Conservation (phyloP, 2,113 vertebrate species). For the Thryonomys swinderianus region DNA sequence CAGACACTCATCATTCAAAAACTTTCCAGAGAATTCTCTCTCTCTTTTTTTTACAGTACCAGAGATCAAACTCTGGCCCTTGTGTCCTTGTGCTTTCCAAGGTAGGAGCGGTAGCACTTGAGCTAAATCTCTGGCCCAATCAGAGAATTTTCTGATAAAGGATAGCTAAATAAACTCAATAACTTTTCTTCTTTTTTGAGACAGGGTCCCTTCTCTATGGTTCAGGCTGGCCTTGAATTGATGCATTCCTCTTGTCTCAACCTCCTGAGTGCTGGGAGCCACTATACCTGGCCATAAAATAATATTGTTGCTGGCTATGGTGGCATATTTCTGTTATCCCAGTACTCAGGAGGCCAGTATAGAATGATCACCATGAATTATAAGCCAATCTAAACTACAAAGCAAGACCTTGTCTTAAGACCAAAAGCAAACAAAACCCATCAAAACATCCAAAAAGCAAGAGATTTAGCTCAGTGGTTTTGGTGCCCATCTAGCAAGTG, state of each 20-base stretch:
- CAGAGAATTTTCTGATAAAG: slow-evolving; percentile 37
- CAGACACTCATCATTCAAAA: neutral
- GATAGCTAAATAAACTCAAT: slow-evolving; percentile 34
- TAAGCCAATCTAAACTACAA: neutral
- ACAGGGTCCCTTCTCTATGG: neutral
- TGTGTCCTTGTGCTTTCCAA: no score
- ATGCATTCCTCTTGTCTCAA: neutral
- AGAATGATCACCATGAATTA: neutral
- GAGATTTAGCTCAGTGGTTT: no score
- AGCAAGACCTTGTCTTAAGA: neutral
- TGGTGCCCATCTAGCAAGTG: no score
- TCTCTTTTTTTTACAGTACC: no score
- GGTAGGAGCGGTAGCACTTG: no score
- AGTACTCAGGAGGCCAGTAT: neutral
- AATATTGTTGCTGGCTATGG: neutral
- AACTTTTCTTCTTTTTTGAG: neutral
- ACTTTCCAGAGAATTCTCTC: slow-evolving; percentile 38
- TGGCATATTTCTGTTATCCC: neutral
- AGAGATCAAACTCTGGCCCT: no score
- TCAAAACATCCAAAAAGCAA: no score
- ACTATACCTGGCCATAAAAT: neutral
- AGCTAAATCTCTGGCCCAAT: no score
- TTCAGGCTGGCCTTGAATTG: neutral
- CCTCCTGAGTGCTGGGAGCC: neutral
- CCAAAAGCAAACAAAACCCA: neutral